These are phyloP conservation scores for Eilema caniola DNA, from an alignment of 2,888 invertebrate genomes.

Conservation along the genomic window DNA sequence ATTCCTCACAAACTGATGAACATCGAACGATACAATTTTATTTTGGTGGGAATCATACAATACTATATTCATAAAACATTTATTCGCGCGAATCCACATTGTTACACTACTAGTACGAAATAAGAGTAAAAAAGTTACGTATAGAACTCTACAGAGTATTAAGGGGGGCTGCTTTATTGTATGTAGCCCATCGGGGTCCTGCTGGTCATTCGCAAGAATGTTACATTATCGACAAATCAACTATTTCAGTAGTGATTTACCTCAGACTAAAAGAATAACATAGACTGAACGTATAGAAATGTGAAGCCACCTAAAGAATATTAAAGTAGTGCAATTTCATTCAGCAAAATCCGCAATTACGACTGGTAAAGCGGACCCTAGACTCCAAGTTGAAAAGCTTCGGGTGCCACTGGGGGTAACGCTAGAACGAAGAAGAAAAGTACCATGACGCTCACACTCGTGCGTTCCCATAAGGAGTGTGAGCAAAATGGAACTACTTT, in stretches of 20 bases:
- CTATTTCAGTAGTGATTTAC: conserved; percentile 5
- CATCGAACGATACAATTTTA: conserved; percentile 42
- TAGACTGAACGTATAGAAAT: too few relatives aligned
- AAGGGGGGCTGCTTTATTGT: conserved; percentile 48
- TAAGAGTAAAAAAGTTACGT: conserved; percentile 73
- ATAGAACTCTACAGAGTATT: conserved; percentile 70
- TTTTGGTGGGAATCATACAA: conserved; percentile 56
- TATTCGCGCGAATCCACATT: conserved; percentile 56
- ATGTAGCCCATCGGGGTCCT: conserved; percentile 55
- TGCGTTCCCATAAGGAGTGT: too few relatives aligned
- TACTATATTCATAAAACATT: conserved; percentile 44
- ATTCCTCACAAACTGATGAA: conserved; percentile 27
- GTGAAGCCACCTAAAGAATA: too few relatives aligned
- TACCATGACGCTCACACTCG: too few relatives aligned
- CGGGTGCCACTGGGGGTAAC: too few relatives aligned
- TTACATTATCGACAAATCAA: conserved; percentile 33
- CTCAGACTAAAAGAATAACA: too few relatives aligned
- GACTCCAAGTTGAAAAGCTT: too few relatives aligned
- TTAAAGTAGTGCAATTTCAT: too few relatives aligned
- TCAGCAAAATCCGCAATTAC: too few relatives aligned
- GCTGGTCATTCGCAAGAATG: conserved; percentile 34
- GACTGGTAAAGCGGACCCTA: too few relatives aligned
- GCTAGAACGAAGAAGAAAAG: too few relatives aligned
- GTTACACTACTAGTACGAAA: conserved; percentile 71
- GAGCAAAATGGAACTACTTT: too few relatives aligned